Base-by-base conservation (phyloP, 2,113 vertebrate genomes). In the Platichthys stellatus region DNA sequence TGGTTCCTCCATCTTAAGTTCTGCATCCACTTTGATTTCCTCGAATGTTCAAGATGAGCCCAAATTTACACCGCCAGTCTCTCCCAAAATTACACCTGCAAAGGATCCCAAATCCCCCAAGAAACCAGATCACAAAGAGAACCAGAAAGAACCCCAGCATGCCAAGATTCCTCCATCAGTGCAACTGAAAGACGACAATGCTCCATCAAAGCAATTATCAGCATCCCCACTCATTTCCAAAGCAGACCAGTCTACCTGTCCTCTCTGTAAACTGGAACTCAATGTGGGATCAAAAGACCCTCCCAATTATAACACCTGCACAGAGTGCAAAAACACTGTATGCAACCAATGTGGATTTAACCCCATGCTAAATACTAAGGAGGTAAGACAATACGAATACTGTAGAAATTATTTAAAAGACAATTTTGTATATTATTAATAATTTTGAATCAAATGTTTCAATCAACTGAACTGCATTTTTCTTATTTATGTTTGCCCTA, bases 301-400 rank as follows among this genome's bases (percentile, higher is more conserved):
- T 18, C 93, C 96, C 4, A 99, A 98, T 92, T 98, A 95, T 86
- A 97, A 90, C 65, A 96, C 92, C 0, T 99, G 98, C 78, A 98
- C 97, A 0, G 94, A 96, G 79, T 99, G 98, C 94, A 97, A 95
- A 92, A 95, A 92, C 14, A 86, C 89, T 49, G 96, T 98, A 20
- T 99, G 98, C 86, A 97, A 96, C 72, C 95, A 97, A 74, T 99
- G 97, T 96, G 98, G 98, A 94, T 99, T 99, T 94, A 98, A 97
- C 78, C 96, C 97, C 0, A 95, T 92, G 73, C 97, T 97, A 0
- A 97, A 99, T 91, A 92, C 96, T 70, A 94, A 94, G 38, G 95
- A 97, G 96, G 98, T 95, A 89, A 88, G 85, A 40, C 83, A 15
- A 72, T 20, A 70, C 7, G 8, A 59, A 1, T 51, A 17, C 0